Base-by-base conservation (phyloP, 2,888 invertebrate genomes). In the Xanthorhoe spadicearia region DNA sequence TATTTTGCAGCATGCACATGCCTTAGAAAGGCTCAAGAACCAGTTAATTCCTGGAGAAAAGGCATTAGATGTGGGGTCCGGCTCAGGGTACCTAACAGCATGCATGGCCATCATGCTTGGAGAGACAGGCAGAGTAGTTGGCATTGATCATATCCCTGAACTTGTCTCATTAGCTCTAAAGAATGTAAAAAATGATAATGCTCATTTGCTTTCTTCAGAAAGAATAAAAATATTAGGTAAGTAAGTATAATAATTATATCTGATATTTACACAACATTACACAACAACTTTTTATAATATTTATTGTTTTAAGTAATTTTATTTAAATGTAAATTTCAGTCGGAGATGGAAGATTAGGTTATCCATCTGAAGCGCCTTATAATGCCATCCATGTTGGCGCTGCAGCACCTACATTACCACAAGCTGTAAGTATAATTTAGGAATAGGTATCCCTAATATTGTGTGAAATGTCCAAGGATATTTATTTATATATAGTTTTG, bases 351-450 rank as follows among this genome's bases (percentile, higher is more conserved):
- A 94, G 98, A 66, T 88, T 95, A 78, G 99, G 99, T 3, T 96
- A 95, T 81, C 90, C 95, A 1, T 89, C 94, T 61, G 94, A 95
- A 72, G 97, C 96, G 4, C 98, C 98, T 0, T 99, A 96, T 81
- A 96, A 98, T 93, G 98, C 98, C 17, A 99, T 99, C 76, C 98
- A 99, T 88, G 98, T 98, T 6, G 98, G 98, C 58, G 98, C 98
- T 9, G 98, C 98, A 38, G 96, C 98, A 9, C 95, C 97, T 4
- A 94, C 94, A 64, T 92, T 97, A 64, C 98, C 98, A 28, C 94
- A 96, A 85, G 94, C 95, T 74, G 95, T 97, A 83, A 94, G 90
- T 93, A 57, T n/a, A n/a, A n/a, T n/a, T n/a, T n/a, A n/a, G n/a
- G n/a, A n/a, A n/a, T n/a, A n/a, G n/a, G n/a, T n/a, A n/a, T n/a